Base-by-base conservation (phyloP, 2,888 invertebrate species). In the Dastarcus helophoroides region DNA sequence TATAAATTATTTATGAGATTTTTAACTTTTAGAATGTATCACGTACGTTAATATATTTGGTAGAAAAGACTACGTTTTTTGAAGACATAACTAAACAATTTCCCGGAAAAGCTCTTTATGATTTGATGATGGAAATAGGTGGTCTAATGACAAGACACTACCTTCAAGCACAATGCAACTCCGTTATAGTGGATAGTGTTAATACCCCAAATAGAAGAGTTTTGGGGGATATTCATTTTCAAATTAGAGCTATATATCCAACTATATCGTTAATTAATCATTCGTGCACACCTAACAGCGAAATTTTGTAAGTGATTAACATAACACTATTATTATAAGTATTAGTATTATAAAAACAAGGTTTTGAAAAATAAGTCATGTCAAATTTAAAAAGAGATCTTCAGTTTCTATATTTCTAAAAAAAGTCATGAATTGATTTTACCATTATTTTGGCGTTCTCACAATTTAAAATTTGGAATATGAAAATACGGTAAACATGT, bases 241-340 rank as follows among this genome's bases (percentile, higher is more conserved):
- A 12, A 17, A 46, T 45, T 10, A 45, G 44, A 26, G 50, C 44
- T 4, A 46, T 50, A 13, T 48, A 44, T 23, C 41, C 46, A 5
- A 42, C 46, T 6, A 40, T 46, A 17, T 40, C 45, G 4, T 23
- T 47, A 13, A 26, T 49, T 4, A 46, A 43, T 25, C 44, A 46
- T 31, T 35, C 42, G 9, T 50, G 50, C 29, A 34, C 38, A 8
- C 45, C 48, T 8, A 50, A 50, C 32, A 38, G 44, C 12, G 32
- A 33, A 13, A 31, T 46, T 13, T 32, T 47, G 50, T 50, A 42
- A 42, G 47, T 44, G 13, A 25, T 15, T 13, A n/a, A 10, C 11
- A 15, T 19, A 19, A 19, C 6, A n/a, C n/a, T 19, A n/a, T 19
- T n/a, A 7, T 19, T 19, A 19, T 7, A 19, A 19, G 19, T n/a